A percentile compares a stretch with the other conserved stretches of the same genome.
Evolutionary conservation across 2,888 invertebrate species (phyloP).

Genomic region (Calliopum simillimum): DNA sequence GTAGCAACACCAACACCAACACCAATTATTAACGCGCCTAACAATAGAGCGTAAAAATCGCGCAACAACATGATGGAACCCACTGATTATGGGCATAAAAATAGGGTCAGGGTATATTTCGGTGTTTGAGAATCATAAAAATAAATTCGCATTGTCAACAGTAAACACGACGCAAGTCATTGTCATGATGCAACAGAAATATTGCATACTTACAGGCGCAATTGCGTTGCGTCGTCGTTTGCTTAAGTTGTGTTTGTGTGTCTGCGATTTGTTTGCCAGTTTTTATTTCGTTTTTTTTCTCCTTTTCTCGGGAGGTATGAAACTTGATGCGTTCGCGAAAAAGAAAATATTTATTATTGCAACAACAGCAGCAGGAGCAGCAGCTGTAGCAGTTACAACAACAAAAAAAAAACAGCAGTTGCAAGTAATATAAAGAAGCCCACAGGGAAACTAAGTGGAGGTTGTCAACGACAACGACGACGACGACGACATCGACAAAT

Average conservation of each 20-base stretch:
- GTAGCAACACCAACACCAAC: neutral
- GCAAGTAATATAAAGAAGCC: constrained; percentile 28
- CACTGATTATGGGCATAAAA: too few species aligned
- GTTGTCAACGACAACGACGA: constrained; percentile 24
- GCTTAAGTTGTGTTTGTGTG: neutral
- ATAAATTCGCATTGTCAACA: constrained; percentile 33
- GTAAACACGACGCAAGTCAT: neutral
- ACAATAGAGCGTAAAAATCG: constrained; percentile 18
- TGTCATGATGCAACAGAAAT: neutral
- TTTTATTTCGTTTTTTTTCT: neutral
- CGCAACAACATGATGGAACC: neutral
- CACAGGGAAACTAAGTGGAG: constrained; percentile 25
- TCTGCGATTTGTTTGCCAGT: constrained; percentile 17
- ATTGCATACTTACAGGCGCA: constrained; percentile 31
- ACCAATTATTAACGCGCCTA: constrained; percentile 31
- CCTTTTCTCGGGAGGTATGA: neutral
- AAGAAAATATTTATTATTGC: constrained; percentile 35
- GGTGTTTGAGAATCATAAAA: neutral
- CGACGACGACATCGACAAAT: constrained; percentile 20
- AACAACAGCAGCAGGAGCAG: constrained; percentile 16
- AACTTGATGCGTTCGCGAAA: constrained; percentile 29
- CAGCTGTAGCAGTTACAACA: too few species aligned
- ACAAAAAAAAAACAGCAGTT: neutral
- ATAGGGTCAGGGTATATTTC: too few species aligned
- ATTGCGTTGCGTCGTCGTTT: constrained; percentile 7